Base-by-base conservation (phyloP, 2,888 invertebrate genomes). In the Tortricodes alternella region DNA sequence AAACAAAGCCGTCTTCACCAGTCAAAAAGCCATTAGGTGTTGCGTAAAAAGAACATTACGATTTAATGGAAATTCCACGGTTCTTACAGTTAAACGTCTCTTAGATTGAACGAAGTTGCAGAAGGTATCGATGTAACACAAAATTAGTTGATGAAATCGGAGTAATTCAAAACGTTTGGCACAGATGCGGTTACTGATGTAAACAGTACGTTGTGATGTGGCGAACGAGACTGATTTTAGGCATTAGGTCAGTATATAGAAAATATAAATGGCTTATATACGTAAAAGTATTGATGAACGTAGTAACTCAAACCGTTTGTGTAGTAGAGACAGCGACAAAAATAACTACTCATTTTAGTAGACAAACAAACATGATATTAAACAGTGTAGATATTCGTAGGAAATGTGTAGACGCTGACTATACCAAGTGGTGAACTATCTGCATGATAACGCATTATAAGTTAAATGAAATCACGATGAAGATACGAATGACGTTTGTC, bases 81-180 rank as follows among this genome's bases (percentile, higher is more conserved):
- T 70, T 76, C 66, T 62, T 66, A 71, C 65, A 70, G 66, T 68
- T 24, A 49, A 58, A 48, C 53, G 41, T 35, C 48, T 43, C 34
- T 56, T 19, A 44, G 55, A 44, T n/a, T n/a, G 43, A 39, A 21
- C 44, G 46, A 53, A 49, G 53, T 55, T 52, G 55, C 55, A 67
- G 70, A 73, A 70, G 70, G 68, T 74, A 74, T 73, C 76, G 76
- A 79, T 81, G 78, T 80, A 80, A 83, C 70, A 74, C 71, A 56
- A 79, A 83, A 81, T 79, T 73, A 76, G 76, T 76, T 82, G 78
- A 76, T 79, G 83, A 79, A 83, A 83, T 77, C 74, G 71, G 72
- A 78, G 78, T 77, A 77, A 74, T 66, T 70, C 71, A 76, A 78
- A 75, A 70, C 62, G 70, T 75, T 76, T 71, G 74, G 70, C 73